Evolutionary conservation across 2,797 vertebrate genomes (phyloP).

Genomic region (Phoeniculus purpureus): DNA sequence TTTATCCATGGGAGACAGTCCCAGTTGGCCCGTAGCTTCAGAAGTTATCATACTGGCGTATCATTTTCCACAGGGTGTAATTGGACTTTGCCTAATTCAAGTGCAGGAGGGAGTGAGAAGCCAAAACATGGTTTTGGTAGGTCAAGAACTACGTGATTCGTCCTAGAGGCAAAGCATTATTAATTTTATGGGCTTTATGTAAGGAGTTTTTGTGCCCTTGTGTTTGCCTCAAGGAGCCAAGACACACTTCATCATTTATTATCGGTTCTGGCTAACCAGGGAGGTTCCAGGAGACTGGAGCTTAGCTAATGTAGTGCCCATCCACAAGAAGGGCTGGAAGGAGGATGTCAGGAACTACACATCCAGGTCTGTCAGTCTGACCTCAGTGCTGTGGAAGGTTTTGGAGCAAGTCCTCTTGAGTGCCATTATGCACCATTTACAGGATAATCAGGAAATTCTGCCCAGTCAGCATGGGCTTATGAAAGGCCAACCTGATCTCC

Average conservation of each 20-base stretch:
- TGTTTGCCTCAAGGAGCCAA: background rate
- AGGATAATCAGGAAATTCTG: no score
- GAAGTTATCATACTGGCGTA: constrained; percentile 1
- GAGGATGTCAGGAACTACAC: no score
- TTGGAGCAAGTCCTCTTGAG: no score
- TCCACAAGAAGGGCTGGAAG: no score
- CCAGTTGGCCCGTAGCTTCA: background rate
- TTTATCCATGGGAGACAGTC: constrained; percentile 29
- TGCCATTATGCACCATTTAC: no score
- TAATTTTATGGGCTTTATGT: background rate
- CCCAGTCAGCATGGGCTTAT: no score
- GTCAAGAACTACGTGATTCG: background rate
- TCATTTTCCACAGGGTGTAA: constrained; percentile 3
- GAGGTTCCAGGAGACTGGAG: no score
- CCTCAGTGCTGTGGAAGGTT: no score
- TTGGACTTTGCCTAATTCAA: background rate
- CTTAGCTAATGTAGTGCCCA: no score
- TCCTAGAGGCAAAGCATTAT: background rate
- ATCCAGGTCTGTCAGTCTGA: no score
- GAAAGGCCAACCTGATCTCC: no score
- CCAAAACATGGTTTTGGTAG: background rate
- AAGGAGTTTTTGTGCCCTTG: background rate
- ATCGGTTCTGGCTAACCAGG: no score
- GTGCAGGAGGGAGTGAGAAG: background rate
- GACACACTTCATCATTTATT: background rate